Percentiles rank a stretch among this genome's conserved stretches.
phyloP scores from a whole-genome alignment of 2,797 vertebrate genomes.

The Trichosurus vulpecula region DNA sequence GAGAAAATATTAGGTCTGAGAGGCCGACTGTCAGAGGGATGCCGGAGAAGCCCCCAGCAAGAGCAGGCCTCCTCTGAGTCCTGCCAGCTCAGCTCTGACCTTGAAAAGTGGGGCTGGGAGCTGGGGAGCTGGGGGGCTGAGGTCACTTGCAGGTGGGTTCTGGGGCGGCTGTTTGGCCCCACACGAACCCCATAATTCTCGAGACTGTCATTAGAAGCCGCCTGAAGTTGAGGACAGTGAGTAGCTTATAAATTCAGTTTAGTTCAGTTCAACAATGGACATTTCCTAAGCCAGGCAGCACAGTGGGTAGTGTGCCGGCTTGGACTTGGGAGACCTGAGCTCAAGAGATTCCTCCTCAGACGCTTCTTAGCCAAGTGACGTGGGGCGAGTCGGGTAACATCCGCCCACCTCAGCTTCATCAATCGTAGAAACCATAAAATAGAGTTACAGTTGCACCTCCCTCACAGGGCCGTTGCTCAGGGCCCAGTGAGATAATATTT shows the following conservation, averaged over 20 bases:
- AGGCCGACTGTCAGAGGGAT: background rate
- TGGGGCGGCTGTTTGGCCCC: no score
- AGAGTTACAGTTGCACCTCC: background rate
- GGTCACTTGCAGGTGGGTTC: background rate
- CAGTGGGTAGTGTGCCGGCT: background rate
- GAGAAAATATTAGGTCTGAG: background rate
- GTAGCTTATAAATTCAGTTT: background rate
- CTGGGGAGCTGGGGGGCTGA: background rate
- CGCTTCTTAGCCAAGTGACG: background rate
- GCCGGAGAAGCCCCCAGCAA: background rate
- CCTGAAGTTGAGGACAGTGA: background rate
- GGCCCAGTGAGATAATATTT: background rate
- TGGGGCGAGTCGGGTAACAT: background rate
- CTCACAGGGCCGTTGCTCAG: background rate
- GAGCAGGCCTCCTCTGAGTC: background rate
- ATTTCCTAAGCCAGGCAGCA: background rate
- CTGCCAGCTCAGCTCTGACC: background rate
- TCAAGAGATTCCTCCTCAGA: background rate
- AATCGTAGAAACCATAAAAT: background rate
- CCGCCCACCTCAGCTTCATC: background rate
- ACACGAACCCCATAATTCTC: background rate
- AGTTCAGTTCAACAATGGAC: background rate
- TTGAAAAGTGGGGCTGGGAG: background rate
- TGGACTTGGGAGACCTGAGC: background rate
- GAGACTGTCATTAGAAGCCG: background rate